phyloP scores from a whole-genome alignment of 2,888 invertebrate species.

The Epinotia nisella region DNA sequence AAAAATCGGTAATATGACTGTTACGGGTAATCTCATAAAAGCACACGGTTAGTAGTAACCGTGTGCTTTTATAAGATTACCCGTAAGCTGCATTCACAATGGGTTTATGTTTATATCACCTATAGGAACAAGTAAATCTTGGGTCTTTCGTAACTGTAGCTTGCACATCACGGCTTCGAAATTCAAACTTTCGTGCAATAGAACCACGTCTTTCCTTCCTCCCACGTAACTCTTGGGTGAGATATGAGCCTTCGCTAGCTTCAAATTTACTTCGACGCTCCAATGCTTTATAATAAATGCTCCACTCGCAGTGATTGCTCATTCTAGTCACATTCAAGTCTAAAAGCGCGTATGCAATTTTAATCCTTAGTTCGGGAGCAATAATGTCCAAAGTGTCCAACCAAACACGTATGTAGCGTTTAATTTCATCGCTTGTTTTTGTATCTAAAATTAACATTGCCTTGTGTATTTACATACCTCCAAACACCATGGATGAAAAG shows the following conservation, averaged over 20 bases:
- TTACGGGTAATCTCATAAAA: too few relatives aligned
- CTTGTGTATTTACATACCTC: not conserved
- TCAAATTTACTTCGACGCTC: slow-evolving; percentile 2
- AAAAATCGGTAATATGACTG: too few relatives aligned
- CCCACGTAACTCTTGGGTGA: slow-evolving; percentile 24
- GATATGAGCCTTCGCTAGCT: slow-evolving; percentile 17
- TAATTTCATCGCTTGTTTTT: not conserved
- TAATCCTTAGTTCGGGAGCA: not conserved
- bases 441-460: not conserved
- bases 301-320: slow-evolving; percentile 13
- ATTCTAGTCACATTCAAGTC: slow-evolving; percentile 11
- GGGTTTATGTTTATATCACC: too few relatives aligned
- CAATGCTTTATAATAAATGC: slow-evolving; percentile 11
- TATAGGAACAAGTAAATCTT: not conserved
- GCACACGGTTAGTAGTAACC: too few relatives aligned
- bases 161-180: not conserved
- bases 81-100: too few relatives aligned
- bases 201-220: slow-evolving; percentile 3
- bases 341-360: slow-evolving; percentile 1
- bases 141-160: not conserved
- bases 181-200: slow-evolving; percentile 19
- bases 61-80: too few relatives aligned
- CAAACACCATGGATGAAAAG: too few relatives aligned
- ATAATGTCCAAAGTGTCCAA: not conserved
- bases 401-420: not conserved